These are phyloP conservation scores for Aptenodytes patagonicus DNA, from an alignment of 2,113 vertebrate genomes.

Conservation along the genomic window DNA sequence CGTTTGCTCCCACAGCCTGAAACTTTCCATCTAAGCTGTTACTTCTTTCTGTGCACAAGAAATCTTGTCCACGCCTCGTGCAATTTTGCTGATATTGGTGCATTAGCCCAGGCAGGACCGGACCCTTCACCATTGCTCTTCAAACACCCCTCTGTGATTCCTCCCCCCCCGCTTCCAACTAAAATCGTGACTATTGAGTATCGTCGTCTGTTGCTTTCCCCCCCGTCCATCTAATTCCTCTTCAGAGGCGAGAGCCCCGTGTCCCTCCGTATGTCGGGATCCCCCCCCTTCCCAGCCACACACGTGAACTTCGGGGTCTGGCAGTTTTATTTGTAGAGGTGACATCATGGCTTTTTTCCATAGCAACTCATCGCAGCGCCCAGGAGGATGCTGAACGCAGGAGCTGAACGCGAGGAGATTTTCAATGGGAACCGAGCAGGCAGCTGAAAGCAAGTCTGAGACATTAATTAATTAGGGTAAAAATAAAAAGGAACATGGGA, in stretches of 20 bases:
- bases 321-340: slow-evolving; percentile 37
- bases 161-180: not conserved
- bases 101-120: not conserved
- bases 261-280: rapidly evolving
- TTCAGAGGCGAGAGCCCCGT: rapidly evolving
- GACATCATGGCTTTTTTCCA: slow-evolving; percentile 48
- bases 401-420: not conserved
- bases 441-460: not conserved
- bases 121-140: not conserved
- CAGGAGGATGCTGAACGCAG: not conserved
- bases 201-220: not conserved
- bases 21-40: not conserved
- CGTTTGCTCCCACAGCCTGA: not conserved
- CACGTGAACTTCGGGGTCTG: not conserved
- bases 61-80: not conserved
- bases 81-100: not conserved
- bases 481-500: not conserved
- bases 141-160: not conserved
- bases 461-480: not conserved
- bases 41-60: not conserved
- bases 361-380: slow-evolving; percentile 47
- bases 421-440: not conserved
- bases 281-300: not conserved
- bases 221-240: not conserved
- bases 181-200: rapidly evolving